Percentiles rank a stretch among this genome's conserved stretches.
phyloP scores from a whole-genome alignment of 2,113 vertebrate genomes.

The Corydoras maculifer region DNA sequence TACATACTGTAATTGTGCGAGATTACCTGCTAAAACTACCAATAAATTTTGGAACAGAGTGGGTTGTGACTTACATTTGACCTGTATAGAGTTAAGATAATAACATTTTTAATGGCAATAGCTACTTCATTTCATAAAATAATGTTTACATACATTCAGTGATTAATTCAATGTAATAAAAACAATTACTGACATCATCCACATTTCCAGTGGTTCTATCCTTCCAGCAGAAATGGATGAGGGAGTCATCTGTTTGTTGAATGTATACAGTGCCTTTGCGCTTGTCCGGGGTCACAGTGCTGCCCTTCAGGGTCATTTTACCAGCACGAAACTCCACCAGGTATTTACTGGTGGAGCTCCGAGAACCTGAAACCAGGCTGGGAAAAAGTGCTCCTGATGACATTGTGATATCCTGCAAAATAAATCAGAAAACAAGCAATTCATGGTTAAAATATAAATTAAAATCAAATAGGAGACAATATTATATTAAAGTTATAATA shows the following conservation, averaged over 20 bases:
- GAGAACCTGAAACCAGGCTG: constrained; percentile 86
- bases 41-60: too few relatives aligned
- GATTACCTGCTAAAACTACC: too few relatives aligned
- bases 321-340: constrained; percentile 91
- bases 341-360: constrained; percentile 90
- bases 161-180: neutral
- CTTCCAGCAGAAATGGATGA: constrained; percentile 97
- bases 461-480: too few relatives aligned
- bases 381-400: constrained; percentile 91
- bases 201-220: constrained; percentile 85
- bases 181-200: constrained; percentile 75
- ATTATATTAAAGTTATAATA: too few relatives aligned
- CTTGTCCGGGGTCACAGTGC: constrained; percentile 88
- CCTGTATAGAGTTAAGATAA: too few relatives aligned
- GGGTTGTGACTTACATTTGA: too few relatives aligned
- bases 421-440: too few relatives aligned
- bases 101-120: too few relatives aligned
- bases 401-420: constrained; percentile 57
- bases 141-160: neutral
- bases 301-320: constrained; percentile 91
- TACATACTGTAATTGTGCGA: too few relatives aligned
- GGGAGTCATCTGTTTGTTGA: constrained; percentile 92
- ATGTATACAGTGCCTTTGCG: constrained; percentile 93
- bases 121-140: neutral
- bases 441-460: too few relatives aligned